phyloP scores from a whole-genome alignment of 2,113 vertebrate species.

The Tachysurus fulvidraco region DNA sequence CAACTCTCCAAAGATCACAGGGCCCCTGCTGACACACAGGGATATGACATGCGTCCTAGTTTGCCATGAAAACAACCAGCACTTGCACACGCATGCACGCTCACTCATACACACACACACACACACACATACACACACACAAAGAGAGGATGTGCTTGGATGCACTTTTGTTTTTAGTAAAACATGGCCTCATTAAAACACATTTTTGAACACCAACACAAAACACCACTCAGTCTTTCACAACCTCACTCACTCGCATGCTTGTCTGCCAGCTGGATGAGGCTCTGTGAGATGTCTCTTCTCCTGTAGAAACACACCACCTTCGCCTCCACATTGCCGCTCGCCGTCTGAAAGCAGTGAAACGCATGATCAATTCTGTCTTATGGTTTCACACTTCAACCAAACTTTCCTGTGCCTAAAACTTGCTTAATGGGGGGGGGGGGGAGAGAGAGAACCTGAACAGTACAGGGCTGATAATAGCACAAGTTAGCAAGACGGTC shows the following conservation, averaged over 20 bases:
- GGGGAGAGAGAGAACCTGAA: not conserved
- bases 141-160: slow-evolving; percentile 10
- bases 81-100: not conserved
- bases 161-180: slow-evolving; percentile 31
- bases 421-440: slow-evolving; percentile 21
- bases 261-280: slow-evolving; percentile 97
- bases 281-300: slow-evolving; percentile 96
- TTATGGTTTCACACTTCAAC: slow-evolving; percentile 12
- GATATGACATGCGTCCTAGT: not conserved
- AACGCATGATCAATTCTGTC: slow-evolving; percentile 34
- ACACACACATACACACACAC: slow-evolving; percentile 16
- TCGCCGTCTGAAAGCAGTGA: slow-evolving; percentile 84
- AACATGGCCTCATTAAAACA: slow-evolving; percentile 35
- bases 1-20: slow-evolving; percentile 31
- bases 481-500: not conserved
- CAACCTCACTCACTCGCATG: slow-evolving; percentile 85
- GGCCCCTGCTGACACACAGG: slow-evolving; percentile 17
- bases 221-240: not conserved
- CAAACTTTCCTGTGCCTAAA: slow-evolving; percentile 6
- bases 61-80: slow-evolving; percentile 10
- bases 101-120: slow-evolving; percentile 7
- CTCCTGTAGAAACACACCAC: slow-evolving; percentile 97
- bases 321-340: slow-evolving; percentile 97
- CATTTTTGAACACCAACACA: slow-evolving; percentile 9
- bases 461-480: not conserved